phyloP scores from a whole-genome alignment of 2,888 invertebrate species.

The Aphrophora alni region DNA sequence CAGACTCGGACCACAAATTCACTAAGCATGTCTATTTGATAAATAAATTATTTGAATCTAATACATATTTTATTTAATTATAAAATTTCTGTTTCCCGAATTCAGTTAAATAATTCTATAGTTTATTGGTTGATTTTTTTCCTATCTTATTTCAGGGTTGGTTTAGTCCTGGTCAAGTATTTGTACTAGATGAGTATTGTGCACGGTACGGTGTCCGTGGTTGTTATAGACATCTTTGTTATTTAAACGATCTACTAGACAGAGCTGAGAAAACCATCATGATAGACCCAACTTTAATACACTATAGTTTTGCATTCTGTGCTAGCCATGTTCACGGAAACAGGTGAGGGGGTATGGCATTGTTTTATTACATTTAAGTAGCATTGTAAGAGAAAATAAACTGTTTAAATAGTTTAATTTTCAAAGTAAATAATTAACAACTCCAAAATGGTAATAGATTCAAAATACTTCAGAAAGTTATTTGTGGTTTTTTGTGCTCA shows the following conservation, averaged over 20 bases:
- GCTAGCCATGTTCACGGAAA: constrained; percentile 99
- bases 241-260: constrained; percentile 93
- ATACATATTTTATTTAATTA: too few species aligned
- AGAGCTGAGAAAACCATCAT: constrained; percentile 90
- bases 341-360: constrained; percentile 73
- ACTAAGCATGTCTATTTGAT: too few species aligned
- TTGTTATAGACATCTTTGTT: constrained; percentile 95
- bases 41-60: too few species aligned
- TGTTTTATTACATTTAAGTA: not conserved
- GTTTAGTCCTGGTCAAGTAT: constrained; percentile 99
- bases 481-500: too few species aligned
- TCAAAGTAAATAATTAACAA: not conserved
- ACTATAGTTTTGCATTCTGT: constrained; percentile 99
- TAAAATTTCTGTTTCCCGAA: too few species aligned
- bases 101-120: too few species aligned
- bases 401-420: too few species aligned
- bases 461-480: too few species aligned
- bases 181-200: constrained; percentile 97
- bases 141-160: constrained; percentile 84
- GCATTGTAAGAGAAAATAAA: too few species aligned
- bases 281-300: constrained; percentile 98
- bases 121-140: too few species aligned
- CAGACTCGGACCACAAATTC: too few species aligned
- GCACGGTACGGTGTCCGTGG: constrained; percentile 97
- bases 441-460: not conserved